A percentile compares a stretch with the other conserved stretches of the same genome.
These are phyloP conservation scores for Melanaphis sacchari DNA, from an alignment of 1,140 invertebrate genomes.

Conservation along the genomic window DNA sequence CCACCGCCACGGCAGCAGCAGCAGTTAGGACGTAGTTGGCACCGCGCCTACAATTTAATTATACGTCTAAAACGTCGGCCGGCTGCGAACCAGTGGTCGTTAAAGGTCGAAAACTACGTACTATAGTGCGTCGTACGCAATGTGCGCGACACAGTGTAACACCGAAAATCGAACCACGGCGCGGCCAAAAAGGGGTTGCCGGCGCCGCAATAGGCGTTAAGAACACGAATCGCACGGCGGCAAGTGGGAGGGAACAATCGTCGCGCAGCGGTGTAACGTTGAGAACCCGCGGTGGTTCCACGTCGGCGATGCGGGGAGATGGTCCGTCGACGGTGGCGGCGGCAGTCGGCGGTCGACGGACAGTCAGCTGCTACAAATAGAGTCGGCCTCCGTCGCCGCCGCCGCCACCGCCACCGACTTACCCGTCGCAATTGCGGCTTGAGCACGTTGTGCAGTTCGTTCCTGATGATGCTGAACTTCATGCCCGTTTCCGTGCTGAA, in stretches of 20 bases:
- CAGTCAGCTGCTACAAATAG: constrained; percentile 55
- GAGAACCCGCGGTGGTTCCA: constrained; percentile 48
- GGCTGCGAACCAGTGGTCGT: neutral
- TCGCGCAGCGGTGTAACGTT: neutral
- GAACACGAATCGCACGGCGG: neutral
- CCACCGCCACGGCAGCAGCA: neutral
- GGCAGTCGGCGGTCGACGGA: constrained; percentile 1
- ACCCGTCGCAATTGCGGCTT: constrained; percentile 96
- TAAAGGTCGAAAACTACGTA: neutral
- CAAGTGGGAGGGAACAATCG: neutral
- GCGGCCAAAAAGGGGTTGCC: neutral
- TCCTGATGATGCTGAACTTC: constrained; percentile 95
- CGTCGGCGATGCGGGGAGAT: neutral
- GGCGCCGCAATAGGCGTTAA: neutral
- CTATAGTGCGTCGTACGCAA: no score
- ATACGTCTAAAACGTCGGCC: constrained; percentile 1
- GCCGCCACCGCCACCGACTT: constrained; percentile 66
- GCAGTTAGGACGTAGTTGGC: constrained; percentile 25
- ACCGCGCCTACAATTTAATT: constrained; percentile 49
- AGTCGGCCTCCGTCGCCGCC: neutral
- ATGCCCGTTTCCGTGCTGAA: constrained; percentile 97
- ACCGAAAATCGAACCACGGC: neutral
- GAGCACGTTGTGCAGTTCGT: constrained; percentile 97
- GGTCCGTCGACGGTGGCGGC: neutral
- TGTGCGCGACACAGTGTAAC: neutral